Evolutionary conservation across 37 sponge, comb jelly and placozoan genomes (phyloP).

Genomic region (Axinella damicornis): DNA sequence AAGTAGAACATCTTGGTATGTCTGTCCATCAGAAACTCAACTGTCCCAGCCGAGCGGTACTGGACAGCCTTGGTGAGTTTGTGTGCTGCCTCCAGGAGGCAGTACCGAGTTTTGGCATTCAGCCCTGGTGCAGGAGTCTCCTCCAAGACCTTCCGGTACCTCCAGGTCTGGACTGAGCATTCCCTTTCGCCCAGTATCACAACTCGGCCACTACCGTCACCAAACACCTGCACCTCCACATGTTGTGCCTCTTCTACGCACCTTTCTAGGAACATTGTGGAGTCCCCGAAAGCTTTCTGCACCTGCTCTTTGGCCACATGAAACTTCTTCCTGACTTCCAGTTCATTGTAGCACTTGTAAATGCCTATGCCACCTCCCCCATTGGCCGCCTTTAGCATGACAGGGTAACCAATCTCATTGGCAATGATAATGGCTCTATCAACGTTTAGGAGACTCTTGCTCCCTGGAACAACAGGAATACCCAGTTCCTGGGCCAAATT

Average conservation of each 20-base stretch:
- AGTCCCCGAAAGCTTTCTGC: neutral
- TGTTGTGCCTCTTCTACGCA: neutral
- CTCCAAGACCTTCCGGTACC: neutral
- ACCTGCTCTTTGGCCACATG: neutral
- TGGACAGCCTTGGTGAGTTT: too few species aligned
- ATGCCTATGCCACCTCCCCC: constrained; percentile 1
- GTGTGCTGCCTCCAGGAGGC: too few species aligned
- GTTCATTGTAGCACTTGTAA: neutral
- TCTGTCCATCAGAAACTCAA: neutral
- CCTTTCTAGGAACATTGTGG: neutral
- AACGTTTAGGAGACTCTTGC: neutral
- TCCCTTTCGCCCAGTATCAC: neutral
- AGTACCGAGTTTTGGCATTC: too few species aligned
- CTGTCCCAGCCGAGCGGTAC: neutral
- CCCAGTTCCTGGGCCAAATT: neutral
- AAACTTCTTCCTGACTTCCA: neutral
- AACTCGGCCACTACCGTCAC: neutral
- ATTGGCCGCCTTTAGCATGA: neutral
- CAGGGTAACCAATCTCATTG: neutral
- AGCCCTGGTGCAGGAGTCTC: neutral
- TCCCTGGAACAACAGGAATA: neutral
- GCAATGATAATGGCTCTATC: neutral
- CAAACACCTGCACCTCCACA: constrained; percentile 2
- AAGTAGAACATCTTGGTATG: neutral
- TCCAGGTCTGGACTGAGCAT: neutral